These are phyloP conservation scores for Drosophila limbata DNA, from an alignment of 2,888 invertebrate species.

Conservation along the genomic window DNA sequence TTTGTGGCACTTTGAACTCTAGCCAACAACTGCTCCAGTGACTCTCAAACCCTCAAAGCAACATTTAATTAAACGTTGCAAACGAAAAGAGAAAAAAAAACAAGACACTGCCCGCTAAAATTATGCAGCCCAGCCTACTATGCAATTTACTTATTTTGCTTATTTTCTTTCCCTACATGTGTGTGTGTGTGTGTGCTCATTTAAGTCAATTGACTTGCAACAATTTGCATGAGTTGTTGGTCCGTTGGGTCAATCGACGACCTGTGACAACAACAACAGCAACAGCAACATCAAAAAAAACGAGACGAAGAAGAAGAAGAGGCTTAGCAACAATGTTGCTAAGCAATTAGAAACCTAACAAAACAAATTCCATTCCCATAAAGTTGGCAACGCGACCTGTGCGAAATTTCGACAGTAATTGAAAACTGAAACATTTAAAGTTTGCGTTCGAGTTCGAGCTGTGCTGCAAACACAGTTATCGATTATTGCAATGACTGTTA, in stretches of 20 bases:
- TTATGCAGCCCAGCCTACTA: conserved; percentile 37
- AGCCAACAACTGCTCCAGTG: conserved; percentile 49
- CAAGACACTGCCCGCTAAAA: conserved; percentile 43
- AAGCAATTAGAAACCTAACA: conserved; percentile 5
- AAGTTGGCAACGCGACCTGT: background rate
- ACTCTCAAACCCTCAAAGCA: conserved; percentile 43
- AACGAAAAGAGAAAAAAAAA: background rate
- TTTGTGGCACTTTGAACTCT: conserved; percentile 74
- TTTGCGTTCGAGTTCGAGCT: background rate
- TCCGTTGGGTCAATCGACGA: conserved; percentile 48
- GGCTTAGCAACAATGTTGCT: conserved; percentile 36
- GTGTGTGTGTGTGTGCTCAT: conserved; percentile 42
- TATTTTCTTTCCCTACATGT: background rate
- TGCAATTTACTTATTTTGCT: conserved; percentile 29
- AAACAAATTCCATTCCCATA: conserved; percentile 11
- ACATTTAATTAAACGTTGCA: conserved; percentile 45
- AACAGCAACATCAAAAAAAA: conserved; percentile 6
- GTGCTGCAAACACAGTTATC: conserved; percentile 21
- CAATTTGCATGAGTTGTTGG: conserved; percentile 63
- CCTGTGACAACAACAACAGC: conserved; percentile 42
- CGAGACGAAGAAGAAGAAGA: too few relatives aligned
- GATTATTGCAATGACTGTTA: conserved; percentile 38
- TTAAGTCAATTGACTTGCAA: conserved; percentile 67
- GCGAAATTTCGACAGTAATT: background rate
- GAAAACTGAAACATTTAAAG: background rate